Conservation (phyloP, 30 jellyfish, hydroid and myxozoan species). For the Hydractinia echinata region DNA sequence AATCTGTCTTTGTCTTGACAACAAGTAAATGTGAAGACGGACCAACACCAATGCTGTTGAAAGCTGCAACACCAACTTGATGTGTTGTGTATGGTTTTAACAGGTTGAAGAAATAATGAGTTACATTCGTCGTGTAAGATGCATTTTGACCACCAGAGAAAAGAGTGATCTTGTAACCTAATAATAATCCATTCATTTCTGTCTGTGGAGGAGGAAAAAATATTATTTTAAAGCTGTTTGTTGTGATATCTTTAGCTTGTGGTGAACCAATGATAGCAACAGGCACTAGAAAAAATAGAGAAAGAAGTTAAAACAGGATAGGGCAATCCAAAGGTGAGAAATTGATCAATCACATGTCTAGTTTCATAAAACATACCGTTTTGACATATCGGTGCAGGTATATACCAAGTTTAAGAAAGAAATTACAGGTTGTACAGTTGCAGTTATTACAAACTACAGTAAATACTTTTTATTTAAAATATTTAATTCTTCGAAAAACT, state of each 20-base stretch:
- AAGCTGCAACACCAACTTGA: neutral
- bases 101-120: neutral
- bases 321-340: too few relatives aligned
- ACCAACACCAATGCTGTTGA: constrained; percentile 5
- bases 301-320: too few relatives aligned
- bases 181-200: neutral
- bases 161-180: neutral
- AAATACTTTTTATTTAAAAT: too few relatives aligned
- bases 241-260: neutral
- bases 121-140: neutral
- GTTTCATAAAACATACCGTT: too few relatives aligned
- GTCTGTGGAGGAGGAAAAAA: neutral
- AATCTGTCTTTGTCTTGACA: too few relatives aligned
- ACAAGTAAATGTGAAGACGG: too few relatives aligned
- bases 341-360: too few relatives aligned
- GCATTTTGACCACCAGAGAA: neutral
- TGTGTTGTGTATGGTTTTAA: neutral
- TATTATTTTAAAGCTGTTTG: neutral
- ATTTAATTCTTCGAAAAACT: too few relatives aligned
- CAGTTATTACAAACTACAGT: too few relatives aligned
- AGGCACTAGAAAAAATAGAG: neutral
- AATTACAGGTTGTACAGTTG: too few relatives aligned
- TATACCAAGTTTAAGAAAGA: too few relatives aligned
- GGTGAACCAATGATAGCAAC: neutral
- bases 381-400: too few relatives aligned